Conservation (phyloP, 2,888 invertebrate species). For the Acronicta psi region DNA sequence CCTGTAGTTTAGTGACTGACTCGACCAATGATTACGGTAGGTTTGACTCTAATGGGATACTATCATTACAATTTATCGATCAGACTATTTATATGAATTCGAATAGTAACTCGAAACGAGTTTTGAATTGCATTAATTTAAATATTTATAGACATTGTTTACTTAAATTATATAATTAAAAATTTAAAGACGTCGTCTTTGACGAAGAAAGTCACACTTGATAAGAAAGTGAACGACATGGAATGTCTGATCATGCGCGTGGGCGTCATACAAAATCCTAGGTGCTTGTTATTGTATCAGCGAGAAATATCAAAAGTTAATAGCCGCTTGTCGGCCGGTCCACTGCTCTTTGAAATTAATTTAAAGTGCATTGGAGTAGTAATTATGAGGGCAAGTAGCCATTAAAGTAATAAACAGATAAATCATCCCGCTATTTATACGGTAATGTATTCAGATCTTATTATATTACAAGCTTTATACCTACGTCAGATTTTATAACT, state of each 20-base stretch:
- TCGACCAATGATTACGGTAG: slow-evolving; percentile 74
- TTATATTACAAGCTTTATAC: slow-evolving; percentile 19
- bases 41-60: slow-evolving; percentile 74
- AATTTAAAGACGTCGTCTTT: slow-evolving; percentile 58
- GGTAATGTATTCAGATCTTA: slow-evolving; percentile 56
- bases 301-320: slow-evolving; percentile 76
- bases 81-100: slow-evolving; percentile 74
- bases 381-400: slow-evolving; percentile 78
- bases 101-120: slow-evolving; percentile 64
- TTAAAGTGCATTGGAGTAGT: slow-evolving; percentile 83
- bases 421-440: slow-evolving; percentile 76
- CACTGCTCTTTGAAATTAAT: slow-evolving; percentile 83
- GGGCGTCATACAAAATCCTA: slow-evolving; percentile 50
- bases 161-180: slow-evolving; percentile 74
- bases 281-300: slow-evolving; percentile 74
- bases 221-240: slow-evolving; percentile 21
- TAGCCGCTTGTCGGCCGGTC: slow-evolving; percentile 71
- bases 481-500: slow-evolving; percentile 5
- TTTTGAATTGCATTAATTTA: slow-evolving; percentile 65
- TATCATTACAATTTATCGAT: slow-evolving; percentile 75
- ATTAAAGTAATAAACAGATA: slow-evolving; percentile 79
- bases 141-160: slow-evolving; percentile 72
- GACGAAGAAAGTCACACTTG: slow-evolving; percentile 55
- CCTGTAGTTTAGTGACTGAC: slow-evolving; percentile 74
- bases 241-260: slow-evolving; percentile 41